These are phyloP conservation scores for Zapus hudsonius DNA, from an alignment of 2,113 vertebrate genomes.

Conservation along the genomic window DNA sequence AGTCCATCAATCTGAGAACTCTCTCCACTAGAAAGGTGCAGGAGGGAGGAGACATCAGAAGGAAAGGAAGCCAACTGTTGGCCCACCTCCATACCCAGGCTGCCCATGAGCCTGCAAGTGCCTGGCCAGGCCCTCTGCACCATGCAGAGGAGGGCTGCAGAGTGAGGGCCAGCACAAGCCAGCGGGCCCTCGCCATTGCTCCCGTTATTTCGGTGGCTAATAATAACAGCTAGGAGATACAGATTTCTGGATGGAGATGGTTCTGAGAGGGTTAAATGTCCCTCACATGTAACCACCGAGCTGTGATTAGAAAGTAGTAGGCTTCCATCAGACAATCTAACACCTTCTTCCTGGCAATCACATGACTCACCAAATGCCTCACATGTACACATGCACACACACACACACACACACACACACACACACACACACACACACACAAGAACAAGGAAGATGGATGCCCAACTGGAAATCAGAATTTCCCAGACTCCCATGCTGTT, in stretches of 20 bases:
- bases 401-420: neutral
- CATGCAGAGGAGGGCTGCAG: neutral
- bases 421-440: neutral
- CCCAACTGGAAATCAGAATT: neutral
- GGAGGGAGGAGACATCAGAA: neutral
- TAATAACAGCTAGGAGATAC: neutral
- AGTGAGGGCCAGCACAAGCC: neutral
- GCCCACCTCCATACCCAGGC: too few species aligned
- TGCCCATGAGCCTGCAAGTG: rapidly evolving
- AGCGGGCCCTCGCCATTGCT: neutral
- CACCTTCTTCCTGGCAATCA: too few species aligned
- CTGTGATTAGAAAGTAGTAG: neutral
- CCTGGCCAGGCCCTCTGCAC: neutral
- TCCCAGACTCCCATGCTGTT: neutral
- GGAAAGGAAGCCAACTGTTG: neutral
- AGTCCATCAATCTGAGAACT: conserved; percentile 42
- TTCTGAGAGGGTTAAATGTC: neutral
- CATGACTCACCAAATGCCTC: too few species aligned
- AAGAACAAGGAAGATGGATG: conserved; percentile 27
- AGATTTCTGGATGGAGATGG: neutral
- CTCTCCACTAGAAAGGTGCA: neutral
- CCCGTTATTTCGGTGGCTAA: neutral
- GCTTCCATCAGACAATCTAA: neutral
- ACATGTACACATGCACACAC: neutral
- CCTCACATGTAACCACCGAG: neutral